phyloP scores from a whole-genome alignment of 2,797 vertebrate genomes.

The Euphonia xanthogaster region DNA sequence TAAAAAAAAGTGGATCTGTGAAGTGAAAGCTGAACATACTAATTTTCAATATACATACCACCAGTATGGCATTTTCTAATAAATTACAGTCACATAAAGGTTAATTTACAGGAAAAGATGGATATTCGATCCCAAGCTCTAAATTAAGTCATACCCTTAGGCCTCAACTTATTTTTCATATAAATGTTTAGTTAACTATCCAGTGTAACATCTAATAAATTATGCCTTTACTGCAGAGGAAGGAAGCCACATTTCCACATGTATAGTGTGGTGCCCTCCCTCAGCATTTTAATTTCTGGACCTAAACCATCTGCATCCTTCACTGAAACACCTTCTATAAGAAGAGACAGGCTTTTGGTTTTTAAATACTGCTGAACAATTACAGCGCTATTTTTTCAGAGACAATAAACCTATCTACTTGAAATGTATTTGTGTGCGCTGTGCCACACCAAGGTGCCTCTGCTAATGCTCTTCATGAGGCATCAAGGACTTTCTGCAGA shows the following conservation, averaged over 20 bases:
- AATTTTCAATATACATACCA: background rate
- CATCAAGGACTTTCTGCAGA: background rate
- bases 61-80: background rate
- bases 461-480: background rate
- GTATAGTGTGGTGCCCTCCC: background rate
- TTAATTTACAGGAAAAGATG: background rate
- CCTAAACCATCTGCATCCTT: background rate
- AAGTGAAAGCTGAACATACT: background rate
- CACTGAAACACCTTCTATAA: background rate
- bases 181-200: background rate
- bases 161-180: background rate
- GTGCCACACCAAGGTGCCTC: background rate
- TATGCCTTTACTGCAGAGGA: background rate
- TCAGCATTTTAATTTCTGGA: background rate
- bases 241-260: background rate
- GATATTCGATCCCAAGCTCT: background rate
- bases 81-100: background rate
- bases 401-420: background rate
- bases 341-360: background rate
- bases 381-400: background rate
- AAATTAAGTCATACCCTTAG: background rate
- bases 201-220: background rate
- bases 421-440: background rate
- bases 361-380: background rate
- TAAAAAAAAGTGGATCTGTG: background rate